These are phyloP conservation scores for Wiebesia pumilae DNA, from an alignment of 1,140 invertebrate genomes.

Conservation along the genomic window DNA sequence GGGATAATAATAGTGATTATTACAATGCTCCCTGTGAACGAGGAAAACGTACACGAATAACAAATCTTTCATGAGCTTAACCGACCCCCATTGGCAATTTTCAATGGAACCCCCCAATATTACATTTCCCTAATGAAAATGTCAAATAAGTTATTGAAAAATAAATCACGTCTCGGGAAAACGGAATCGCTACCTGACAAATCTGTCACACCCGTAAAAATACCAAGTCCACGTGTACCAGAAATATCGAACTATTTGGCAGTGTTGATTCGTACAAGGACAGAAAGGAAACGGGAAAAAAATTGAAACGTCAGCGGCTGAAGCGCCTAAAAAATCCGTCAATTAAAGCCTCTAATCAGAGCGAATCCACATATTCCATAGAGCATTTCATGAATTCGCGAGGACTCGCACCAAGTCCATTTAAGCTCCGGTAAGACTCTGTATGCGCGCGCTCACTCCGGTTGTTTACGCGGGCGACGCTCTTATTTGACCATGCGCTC, in stretches of 20 bases:
- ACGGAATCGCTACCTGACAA: neutral
- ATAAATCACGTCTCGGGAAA: neutral
- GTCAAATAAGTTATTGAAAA: neutral
- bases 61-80: too few relatives aligned
- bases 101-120: too few relatives aligned
- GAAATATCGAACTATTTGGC: neutral
- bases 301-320: neutral
- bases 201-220: neutral
- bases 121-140: neutral
- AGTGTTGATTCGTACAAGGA: neutral
- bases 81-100: too few relatives aligned
- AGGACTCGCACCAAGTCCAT: neutral
- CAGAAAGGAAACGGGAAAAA: neutral
- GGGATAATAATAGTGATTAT: too few relatives aligned
- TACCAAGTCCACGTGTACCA: neutral
- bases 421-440: neutral
- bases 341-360: neutral
- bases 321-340: neutral
- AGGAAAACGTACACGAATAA: too few relatives aligned
- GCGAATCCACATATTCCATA: neutral
- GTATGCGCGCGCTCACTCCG: neutral
- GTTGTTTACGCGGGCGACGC: neutral
- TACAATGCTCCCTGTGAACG: too few relatives aligned
- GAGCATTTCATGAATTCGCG: conserved; percentile 28
- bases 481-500: neutral